Base-by-base conservation (phyloP, 2,113 vertebrate genomes). In the Dendropsophus ebraccatus region DNA sequence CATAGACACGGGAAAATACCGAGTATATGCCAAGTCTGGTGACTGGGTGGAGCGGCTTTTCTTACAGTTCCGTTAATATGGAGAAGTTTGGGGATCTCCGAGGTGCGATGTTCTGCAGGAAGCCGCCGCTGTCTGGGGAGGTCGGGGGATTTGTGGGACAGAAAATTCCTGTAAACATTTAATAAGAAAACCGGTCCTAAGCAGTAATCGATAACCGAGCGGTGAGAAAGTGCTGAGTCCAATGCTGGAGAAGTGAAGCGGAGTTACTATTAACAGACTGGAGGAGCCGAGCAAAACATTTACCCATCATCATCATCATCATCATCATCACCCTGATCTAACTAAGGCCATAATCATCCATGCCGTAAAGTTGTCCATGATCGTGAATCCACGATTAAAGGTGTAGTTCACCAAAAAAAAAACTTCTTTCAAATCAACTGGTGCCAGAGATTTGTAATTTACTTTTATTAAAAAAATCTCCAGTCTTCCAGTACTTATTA, bases 221-320 rank as follows among this genome's bases (percentile, higher is more conserved):
- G 0, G 76, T 41, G 21, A 37, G 19, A 58, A 60, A 58, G 12
- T 79, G 76, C 76, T 60, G 76, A 79, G 65, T 69, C 65, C 13
- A 52, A 35, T 8, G 32, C 32, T 35, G 76, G 50, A 28, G 10
- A 75, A 14, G 45, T 70, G 30, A 41, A 13, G 0, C 19, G 12
- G 25, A 1, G 58, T 65, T 81, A 81, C 9, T 82, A 69, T 82
- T 82, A 82, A 82, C 80, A 82, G 60, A 28, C 65, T 75, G 25
- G 19, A 32, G 30, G 12, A 60, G 41, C 21, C 35, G 10, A 30
- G 81, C 49, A 56, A 73, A 83, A 37, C 67, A 72, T 83, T 83
- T 23, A 83, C 67, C 35, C 8, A 14, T 35, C 16, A 69, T 17
- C 62, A n/a, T n/a, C n/a, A n/a, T n/a, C n/a, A n/a, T n/a, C n/a